Evolutionary conservation across 1,140 invertebrate species (phyloP).

Genomic region (Drosophila lacteicornis): DNA sequence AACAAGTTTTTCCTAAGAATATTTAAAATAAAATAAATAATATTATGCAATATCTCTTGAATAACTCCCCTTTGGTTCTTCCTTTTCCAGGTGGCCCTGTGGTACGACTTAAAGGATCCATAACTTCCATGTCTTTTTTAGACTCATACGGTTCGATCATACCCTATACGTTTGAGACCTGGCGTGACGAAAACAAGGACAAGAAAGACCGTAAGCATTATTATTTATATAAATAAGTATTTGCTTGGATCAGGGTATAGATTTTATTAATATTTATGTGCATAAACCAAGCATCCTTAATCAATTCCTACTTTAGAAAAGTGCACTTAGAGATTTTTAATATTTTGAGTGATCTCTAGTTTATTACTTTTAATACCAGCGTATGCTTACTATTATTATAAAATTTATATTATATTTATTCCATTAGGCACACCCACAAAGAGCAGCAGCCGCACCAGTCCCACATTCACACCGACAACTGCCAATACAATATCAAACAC

Average conservation of each 20-base stretch:
- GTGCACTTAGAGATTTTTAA: too few species aligned
- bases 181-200: constrained; percentile 92
- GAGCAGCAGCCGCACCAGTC: constrained; percentile 82
- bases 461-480: constrained; percentile 84
- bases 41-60: too few species aligned
- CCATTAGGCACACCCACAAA: constrained; percentile 76
- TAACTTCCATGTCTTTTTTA: constrained; percentile 97
- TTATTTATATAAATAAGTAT: not conserved
- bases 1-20: too few species aligned
- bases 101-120: constrained; percentile 97
- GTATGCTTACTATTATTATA: not conserved
- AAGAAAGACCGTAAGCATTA: constrained; percentile 88
- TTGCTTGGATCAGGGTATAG: too few species aligned
- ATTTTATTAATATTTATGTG: too few species aligned
- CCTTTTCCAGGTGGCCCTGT: constrained; percentile 91
- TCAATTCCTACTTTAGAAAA: too few species aligned
- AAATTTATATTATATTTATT: not conserved
- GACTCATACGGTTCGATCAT: constrained; percentile 96
- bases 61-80: too few species aligned
- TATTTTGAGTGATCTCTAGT: too few species aligned
- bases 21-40: too few species aligned
- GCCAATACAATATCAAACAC: constrained; percentile 84
- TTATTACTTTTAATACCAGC: too few species aligned
- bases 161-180: constrained; percentile 93
- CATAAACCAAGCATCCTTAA: too few species aligned